Evolutionary conservation across 2,797 vertebrate species (phyloP).

Genomic region (Morus bassanus): DNA sequence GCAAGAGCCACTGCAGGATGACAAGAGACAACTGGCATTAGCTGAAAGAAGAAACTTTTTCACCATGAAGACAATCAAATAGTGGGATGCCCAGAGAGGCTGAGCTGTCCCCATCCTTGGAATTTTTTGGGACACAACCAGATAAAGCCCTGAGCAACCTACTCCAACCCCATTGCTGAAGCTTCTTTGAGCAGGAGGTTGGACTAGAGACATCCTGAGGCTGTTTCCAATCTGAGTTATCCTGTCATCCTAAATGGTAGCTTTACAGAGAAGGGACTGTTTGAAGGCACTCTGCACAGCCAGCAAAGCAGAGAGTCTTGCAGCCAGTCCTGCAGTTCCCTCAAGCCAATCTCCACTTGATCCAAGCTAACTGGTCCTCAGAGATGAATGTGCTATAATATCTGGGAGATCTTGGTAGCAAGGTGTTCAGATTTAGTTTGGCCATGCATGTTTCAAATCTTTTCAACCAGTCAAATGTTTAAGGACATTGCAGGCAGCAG

Average conservation of each 20-base stretch:
- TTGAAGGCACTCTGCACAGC: neutral
- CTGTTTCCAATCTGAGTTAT: neutral
- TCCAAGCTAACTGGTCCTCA: neutral
- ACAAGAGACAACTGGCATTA: neutral
- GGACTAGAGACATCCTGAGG: neutral
- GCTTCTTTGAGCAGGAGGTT: neutral
- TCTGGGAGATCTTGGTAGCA: neutral
- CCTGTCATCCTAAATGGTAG: neutral
- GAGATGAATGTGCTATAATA: neutral
- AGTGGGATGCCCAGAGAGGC: neutral
- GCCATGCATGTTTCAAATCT: neutral
- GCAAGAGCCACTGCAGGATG: neutral
- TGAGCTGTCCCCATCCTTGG: neutral
- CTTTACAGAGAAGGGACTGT: neutral
- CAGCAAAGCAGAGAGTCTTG: neutral
- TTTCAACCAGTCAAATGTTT: neutral
- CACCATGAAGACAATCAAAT: neutral
- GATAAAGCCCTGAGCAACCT: neutral
- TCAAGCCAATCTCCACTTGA: neutral
- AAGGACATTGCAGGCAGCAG: neutral
- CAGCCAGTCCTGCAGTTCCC: neutral
- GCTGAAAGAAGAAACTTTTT: neutral
- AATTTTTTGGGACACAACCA: rapidly evolving
- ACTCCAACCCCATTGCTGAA: neutral
- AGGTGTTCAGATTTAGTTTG: neutral